Evolutionary conservation across 2,888 invertebrate genomes (phyloP).

Genomic region (Nomada goodeniana): DNA sequence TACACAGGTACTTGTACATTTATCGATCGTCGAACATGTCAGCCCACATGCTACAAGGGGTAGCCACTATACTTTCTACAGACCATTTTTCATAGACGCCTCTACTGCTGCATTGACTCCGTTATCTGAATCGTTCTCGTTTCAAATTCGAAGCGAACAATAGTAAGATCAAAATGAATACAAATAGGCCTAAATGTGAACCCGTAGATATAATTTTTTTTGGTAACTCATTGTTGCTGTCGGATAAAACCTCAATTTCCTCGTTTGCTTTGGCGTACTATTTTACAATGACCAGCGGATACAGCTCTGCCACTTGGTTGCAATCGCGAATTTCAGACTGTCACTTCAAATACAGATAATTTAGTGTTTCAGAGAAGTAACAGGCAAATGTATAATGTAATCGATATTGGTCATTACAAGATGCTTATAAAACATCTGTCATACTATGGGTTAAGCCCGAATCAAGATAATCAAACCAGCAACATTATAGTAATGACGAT

Average conservation of each 20-base stretch:
- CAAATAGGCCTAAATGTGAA: not conserved
- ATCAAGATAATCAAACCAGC: not conserved
- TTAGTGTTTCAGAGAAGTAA: slow-evolving; percentile 15
- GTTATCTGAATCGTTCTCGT: not conserved
- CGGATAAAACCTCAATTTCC: too few relatives aligned
- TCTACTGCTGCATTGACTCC: not conserved
- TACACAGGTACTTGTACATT: not conserved
- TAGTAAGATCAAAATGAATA: slow-evolving; percentile 12
- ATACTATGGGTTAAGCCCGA: slow-evolving; percentile 2
- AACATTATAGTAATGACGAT: not conserved
- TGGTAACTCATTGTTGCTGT: too few relatives aligned
- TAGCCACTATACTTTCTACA: not conserved
- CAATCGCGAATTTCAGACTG: not conserved
- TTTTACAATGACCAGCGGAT: not conserved
- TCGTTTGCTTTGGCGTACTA: not conserved
- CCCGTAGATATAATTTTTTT: not conserved
- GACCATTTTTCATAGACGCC: not conserved
- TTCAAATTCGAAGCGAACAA: not conserved
- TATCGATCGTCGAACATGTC: not conserved
- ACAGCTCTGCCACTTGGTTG: not conserved
- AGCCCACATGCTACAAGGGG: not conserved
- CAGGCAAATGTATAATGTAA: not conserved
- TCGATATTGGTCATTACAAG: not conserved
- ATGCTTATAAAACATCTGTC: not conserved
- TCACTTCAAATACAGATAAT: not conserved